Conservation (phyloP, 2,888 invertebrate genomes). For the Tetramorium bicarinatum region DNA sequence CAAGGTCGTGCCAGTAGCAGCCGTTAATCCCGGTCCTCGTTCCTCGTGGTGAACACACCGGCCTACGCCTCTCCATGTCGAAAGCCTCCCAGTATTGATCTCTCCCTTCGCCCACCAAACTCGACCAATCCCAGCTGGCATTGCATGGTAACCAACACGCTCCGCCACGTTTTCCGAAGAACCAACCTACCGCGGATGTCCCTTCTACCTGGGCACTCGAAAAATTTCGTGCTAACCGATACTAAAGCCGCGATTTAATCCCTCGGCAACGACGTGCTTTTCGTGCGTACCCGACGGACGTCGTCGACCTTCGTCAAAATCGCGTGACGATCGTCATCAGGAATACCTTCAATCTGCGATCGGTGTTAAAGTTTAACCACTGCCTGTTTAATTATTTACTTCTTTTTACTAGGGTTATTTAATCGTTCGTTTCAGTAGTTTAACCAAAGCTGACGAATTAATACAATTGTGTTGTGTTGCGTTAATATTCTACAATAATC, state of each 20-base stretch:
- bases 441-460: not conserved
- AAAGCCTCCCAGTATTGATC: conserved; percentile 83
- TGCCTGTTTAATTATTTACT: not conserved
- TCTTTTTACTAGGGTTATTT: not conserved
- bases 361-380: not conserved
- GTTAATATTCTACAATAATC: conserved; percentile 1
- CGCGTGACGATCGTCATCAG: conserved; percentile 35
- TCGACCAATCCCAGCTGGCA: conserved; percentile 79
- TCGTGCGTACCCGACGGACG: conserved; percentile 22
- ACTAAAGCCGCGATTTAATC: conserved; percentile 50
- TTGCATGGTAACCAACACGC: conserved; percentile 70
- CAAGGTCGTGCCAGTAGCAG: conserved; percentile 70
- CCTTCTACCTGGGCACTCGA: conserved; percentile 44
- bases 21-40: conserved; percentile 72
- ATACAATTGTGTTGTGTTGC: not conserved
- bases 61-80: conserved; percentile 77
- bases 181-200: conserved; percentile 28
- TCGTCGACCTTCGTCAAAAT: conserved; percentile 40
- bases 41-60: conserved; percentile 72
- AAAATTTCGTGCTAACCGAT: conserved; percentile 58
- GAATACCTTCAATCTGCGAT: conserved; percentile 2
- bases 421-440: not conserved
- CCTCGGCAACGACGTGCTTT: conserved; percentile 1
- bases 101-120: conserved; percentile 79
- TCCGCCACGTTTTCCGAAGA: conserved; percentile 63